Percentiles rank a stretch among this genome's conserved stretches.
Evolutionary conservation across 1,140 invertebrate species (phyloP).

Genomic region (Papilio aristodemus): DNA sequence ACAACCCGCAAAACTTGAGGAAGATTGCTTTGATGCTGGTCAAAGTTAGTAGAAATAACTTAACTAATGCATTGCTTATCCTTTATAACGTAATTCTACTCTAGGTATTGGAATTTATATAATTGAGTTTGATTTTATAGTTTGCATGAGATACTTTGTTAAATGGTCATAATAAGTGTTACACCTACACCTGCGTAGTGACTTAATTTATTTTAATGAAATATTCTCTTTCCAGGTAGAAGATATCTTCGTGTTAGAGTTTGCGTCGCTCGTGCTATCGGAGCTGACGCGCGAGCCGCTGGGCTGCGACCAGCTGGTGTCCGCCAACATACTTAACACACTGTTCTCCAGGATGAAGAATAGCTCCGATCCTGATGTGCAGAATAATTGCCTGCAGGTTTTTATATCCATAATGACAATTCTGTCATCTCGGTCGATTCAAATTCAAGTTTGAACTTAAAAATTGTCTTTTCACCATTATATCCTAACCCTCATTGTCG

Average conservation of each 20-base stretch:
- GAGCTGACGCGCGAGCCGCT: slow-evolving; percentile 68
- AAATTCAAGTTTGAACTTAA: too few relatives aligned
- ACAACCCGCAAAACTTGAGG: slow-evolving; percentile 57
- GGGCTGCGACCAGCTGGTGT: slow-evolving; percentile 67
- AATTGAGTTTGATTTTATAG: too few relatives aligned
- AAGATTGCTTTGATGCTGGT: slow-evolving; percentile 64
- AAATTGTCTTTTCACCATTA: too few relatives aligned
- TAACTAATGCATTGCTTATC: too few relatives aligned
- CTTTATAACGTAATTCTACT: too few relatives aligned
- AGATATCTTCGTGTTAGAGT: slow-evolving; percentile 69
- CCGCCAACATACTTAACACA: slow-evolving; percentile 62
- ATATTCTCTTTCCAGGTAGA: slow-evolving; percentile 51
- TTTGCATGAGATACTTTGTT: too few relatives aligned
- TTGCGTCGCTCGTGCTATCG: slow-evolving; percentile 64
- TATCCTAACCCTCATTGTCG: not conserved
- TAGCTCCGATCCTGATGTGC: slow-evolving; percentile 68
- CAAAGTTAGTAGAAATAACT: slow-evolving; percentile 51
- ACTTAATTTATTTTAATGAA: too few relatives aligned
- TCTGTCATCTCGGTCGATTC: too few relatives aligned
- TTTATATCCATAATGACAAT: not conserved
- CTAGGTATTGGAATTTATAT: too few relatives aligned
- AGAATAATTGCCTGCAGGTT: slow-evolving; percentile 73
- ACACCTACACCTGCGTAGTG: too few relatives aligned
- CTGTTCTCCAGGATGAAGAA: slow-evolving; percentile 70
- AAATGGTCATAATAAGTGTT: too few relatives aligned